Percentiles rank a stretch among this genome's conserved stretches.
Conservation (phyloP, 1,140 invertebrate genomes). For the Eciton burchellii region DNA sequence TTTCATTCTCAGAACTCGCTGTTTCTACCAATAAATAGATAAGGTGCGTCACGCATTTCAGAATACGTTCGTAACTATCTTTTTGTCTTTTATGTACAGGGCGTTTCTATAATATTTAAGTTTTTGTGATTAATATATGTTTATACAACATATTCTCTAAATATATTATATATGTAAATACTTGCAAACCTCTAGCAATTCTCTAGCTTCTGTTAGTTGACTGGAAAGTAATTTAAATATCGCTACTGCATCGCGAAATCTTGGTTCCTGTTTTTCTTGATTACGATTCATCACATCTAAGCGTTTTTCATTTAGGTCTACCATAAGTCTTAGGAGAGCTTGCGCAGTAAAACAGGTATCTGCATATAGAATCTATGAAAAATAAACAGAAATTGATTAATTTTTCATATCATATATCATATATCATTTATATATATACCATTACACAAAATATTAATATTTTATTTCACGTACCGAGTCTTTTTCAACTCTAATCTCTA, state of each 20-base stretch:
- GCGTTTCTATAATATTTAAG: conserved; percentile 83
- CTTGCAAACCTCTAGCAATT: conserved; percentile 86
- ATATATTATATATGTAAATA: conserved; percentile 3
- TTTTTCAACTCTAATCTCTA: conserved; percentile 92
- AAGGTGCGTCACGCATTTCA: conserved; percentile 93
- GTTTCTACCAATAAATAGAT: conserved; percentile 91
- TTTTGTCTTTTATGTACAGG: conserved; percentile 92
- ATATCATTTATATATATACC: neutral
- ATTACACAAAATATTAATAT: neutral
- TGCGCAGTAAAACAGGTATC: conserved; percentile 94
- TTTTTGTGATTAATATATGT: conserved; percentile 37
- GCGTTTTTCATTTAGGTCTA: conserved; percentile 91
- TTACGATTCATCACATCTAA: conserved; percentile 85
- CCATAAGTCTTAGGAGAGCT: conserved; percentile 91
- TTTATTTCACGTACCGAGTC: conserved; percentile 87
- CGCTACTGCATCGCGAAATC: conserved; percentile 90
- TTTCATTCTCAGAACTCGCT: conserved; percentile 85
- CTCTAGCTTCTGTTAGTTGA: conserved; percentile 87
- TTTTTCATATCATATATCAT: conserved; percentile 6
- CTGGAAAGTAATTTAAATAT: conserved; percentile 89
- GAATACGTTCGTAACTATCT: conserved; percentile 92
- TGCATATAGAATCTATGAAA: conserved; percentile 86
- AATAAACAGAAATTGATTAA: conserved; percentile 17
- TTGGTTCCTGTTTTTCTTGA: conserved; percentile 86
- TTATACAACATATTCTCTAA: neutral